phyloP scores from a whole-genome alignment of 2,797 vertebrate genomes.

The Eupleurogrammus muticus region DNA sequence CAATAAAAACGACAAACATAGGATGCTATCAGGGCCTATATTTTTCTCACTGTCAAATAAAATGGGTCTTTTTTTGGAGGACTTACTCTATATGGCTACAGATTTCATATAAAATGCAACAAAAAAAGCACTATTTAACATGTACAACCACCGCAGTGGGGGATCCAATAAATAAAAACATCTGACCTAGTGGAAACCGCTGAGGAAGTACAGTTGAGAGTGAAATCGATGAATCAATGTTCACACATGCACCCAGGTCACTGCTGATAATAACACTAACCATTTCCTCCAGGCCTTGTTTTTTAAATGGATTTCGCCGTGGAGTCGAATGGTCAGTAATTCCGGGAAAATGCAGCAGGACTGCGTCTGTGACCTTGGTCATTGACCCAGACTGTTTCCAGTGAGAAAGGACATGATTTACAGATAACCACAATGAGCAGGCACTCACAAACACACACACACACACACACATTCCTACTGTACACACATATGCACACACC shows the following conservation, averaged over 20 bases:
- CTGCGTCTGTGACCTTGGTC: slow-evolving; percentile 52
- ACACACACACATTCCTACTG: slow-evolving; percentile 14
- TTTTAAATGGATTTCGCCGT: slow-evolving; percentile 2
- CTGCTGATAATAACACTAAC: slow-evolving; percentile 8
- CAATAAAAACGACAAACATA: no score
- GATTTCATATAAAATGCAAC: no score
- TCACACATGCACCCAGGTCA: not conserved
- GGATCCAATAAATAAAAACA: not conserved
- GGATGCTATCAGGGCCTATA: no score
- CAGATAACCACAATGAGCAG: slow-evolving; percentile 36
- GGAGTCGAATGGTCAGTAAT: slow-evolving; percentile 22
- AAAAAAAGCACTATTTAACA: no score
- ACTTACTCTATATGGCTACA: no score
- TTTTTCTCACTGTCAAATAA: no score
- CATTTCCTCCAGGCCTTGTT: not conserved
- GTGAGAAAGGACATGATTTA: slow-evolving; percentile 63
- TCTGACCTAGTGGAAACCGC: not conserved
- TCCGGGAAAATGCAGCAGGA: slow-evolving; percentile 29
- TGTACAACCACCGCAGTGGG: not conserved
- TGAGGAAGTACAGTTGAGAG: not conserved
- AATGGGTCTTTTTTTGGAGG: no score
- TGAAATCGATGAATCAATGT: slow-evolving; percentile 20
- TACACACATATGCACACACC: slow-evolving; percentile 13
- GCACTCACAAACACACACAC: slow-evolving; percentile 7
- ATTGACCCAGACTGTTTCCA: slow-evolving; percentile 56